Conservation (phyloP, 2,888 invertebrate genomes). For the Psylliodes chrysocephalus region DNA sequence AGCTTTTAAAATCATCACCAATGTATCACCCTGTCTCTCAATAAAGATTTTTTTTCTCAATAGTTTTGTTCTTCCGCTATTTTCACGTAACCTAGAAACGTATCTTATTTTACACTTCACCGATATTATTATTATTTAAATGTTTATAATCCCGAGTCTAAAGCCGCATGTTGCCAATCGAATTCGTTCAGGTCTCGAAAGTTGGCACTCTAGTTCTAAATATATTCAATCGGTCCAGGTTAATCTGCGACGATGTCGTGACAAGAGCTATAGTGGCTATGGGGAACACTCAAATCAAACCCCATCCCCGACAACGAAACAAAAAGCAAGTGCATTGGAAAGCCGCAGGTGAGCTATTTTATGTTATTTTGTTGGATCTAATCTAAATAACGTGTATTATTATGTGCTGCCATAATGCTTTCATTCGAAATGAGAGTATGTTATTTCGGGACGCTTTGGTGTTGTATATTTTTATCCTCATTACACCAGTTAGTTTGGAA, state of each 20-base stretch:
- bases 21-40: no score
- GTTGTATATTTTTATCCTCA: constrained; percentile 47
- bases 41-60: no score
- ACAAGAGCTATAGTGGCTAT: constrained; percentile 61
- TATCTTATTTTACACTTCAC: no score
- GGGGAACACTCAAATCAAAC: constrained; percentile 75
- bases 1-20: no score
- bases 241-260: constrained; percentile 52
- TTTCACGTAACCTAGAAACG: neutral
- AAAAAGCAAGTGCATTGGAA: constrained; percentile 87
- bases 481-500: constrained; percentile 26
- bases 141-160: constrained; percentile 1
- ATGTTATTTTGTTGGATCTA: neutral
- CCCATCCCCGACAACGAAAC: constrained; percentile 69
- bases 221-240: constrained; percentile 55
- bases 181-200: constrained; percentile 28
- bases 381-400: neutral
- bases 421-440: constrained; percentile 22
- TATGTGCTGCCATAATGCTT: neutral
- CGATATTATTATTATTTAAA: neutral
- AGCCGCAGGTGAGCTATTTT: constrained; percentile 79
- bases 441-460: constrained; percentile 45
- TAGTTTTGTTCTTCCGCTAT: no score
- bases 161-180: constrained; percentile 20
- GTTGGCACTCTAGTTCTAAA: constrained; percentile 56